Base-by-base conservation (phyloP, 2,113 vertebrate genomes). In the Pitta sordida region DNA sequence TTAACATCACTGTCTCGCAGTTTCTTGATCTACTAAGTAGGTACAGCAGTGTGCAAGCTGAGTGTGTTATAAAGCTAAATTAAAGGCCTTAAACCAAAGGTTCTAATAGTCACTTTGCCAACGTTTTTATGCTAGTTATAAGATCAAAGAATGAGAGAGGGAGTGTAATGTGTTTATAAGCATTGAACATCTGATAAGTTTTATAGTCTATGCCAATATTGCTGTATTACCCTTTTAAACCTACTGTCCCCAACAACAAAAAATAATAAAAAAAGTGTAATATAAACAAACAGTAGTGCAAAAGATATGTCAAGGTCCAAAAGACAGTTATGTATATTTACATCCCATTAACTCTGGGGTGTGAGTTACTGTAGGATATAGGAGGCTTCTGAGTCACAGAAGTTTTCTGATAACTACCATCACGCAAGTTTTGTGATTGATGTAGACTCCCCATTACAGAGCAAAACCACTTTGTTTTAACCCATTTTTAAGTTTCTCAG, bases 111-210 rank as follows among this genome's bases (percentile, higher is more conserved):
- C n/a, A 95, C 79, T 94, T 52, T 77, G 73, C 6, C 3, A 4
- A 4, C 7, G 6, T 37, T 56, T 88, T 93, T 51, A 62, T 70
- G 8, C 43, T 76, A 73, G 67, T 92, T 91, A 79, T 34, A 77
- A 88, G 90, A 94, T 94, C 85, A 94, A 90, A 94, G 87, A 81
- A 43, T 49, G 41, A 83, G 65, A 93, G 83, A 52, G 29, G 44
- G 73, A 82, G 14, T 36, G 37, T 76, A 53, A 39, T 92, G 30
- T 91, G 73, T 95, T 95, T 94, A 91, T 91, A 91, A 92, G 77
- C 68, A 87, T 46, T 46, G 81, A 96, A 94, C 84, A 93, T 94
- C 86, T 95, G 93, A 96, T 91, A 89, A 80, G 58, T 84, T 89
- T 92, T 91, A 84, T 34, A 87, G 78, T 62, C 34, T 77, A 63